These are phyloP conservation scores for Podotricha telesiphe DNA, from an alignment of 2,888 invertebrate genomes.

Conservation along the genomic window DNA sequence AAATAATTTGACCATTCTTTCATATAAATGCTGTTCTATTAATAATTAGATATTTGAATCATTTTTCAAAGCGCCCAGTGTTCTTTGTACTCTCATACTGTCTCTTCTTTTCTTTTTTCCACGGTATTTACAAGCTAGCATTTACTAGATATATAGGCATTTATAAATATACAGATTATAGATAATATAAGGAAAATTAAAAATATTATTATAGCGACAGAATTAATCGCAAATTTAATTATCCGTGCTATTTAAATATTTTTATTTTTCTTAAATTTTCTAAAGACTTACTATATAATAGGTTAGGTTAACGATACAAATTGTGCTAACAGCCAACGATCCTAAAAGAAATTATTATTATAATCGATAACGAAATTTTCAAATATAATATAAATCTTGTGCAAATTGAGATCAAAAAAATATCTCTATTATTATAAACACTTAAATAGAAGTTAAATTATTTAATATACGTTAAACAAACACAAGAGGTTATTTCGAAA, in stretches of 20 bases:
- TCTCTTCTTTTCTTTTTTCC: constrained; percentile 21
- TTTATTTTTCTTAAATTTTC: constrained; percentile 19
- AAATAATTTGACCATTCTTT: not conserved
- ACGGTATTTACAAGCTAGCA: constrained; percentile 64
- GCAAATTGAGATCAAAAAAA: constrained; percentile 3
- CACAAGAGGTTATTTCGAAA: not conserved
- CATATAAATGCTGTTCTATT: not conserved
- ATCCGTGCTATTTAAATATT: not conserved
- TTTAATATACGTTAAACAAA: not conserved
- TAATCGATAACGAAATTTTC: not conserved
- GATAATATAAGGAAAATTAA: constrained; percentile 30
- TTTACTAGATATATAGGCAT: constrained; percentile 65
- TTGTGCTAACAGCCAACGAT: constrained; percentile 20
- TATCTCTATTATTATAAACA: not conserved
- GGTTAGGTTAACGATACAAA: constrained; percentile 11
- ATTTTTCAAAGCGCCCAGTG: not conserved
- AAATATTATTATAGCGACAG: constrained; percentile 4
- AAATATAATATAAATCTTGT: constrained; percentile 8
- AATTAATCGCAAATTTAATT: not conserved
- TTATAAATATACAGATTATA: constrained; percentile 37
- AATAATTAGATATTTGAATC: not conserved
- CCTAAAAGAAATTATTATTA: not conserved
- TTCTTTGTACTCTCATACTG: not conserved
- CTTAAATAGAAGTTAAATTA: not conserved
- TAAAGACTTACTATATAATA: constrained; percentile 10